Base-by-base conservation (phyloP, 2,888 invertebrate species). In the Galerucella calmariensis region DNA sequence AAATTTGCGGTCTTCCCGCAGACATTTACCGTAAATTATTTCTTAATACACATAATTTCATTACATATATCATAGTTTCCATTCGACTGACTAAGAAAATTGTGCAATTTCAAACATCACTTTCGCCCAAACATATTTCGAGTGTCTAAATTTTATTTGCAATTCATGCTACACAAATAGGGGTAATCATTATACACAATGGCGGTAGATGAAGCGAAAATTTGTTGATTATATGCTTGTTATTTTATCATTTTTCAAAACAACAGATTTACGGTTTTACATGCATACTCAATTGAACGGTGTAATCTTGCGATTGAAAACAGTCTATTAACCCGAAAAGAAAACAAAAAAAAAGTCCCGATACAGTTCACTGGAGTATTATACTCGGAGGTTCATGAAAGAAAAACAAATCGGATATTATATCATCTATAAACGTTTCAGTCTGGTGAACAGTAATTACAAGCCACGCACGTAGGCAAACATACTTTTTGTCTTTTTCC, bases 401-500 rank as follows among this genome's bases (percentile, higher is more conserved):
- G 71, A 74, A 74, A 77, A 75, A 67, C 68, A 72, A 75, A 73
- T 62, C 58, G 67, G 62, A 70, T 74, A 76, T 79, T 79, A 79
- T 75, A 75, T 76, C 74, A 79, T 77, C 75, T 56, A 72, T 69
- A 58, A 62, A 67, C 76, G 79, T 79, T 69, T 73, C 79, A 77
- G 77, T 79, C 79, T 77, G 58, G 66, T 76, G 77, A 75, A 68
- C 77, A 76, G 70, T 75, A 74, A 71, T 78, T 76, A 78, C 71
- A 65, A 76, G 51, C 56, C 75, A 74, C 65, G 76, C 72, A 73
- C 70, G 72, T 75, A 69, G 46, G 48, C 53, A 67, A 20, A 65
- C 48, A 48, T 48, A 16, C 16, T 16, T 56, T 56, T 56, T 9
- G 56, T 56, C 9, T 16, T 20, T 56, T 56, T 63, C 35, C 8